These are phyloP conservation scores for Pteronotus mesoamericanus DNA, from an alignment of 2,797 vertebrate species.

Conservation along the genomic window DNA sequence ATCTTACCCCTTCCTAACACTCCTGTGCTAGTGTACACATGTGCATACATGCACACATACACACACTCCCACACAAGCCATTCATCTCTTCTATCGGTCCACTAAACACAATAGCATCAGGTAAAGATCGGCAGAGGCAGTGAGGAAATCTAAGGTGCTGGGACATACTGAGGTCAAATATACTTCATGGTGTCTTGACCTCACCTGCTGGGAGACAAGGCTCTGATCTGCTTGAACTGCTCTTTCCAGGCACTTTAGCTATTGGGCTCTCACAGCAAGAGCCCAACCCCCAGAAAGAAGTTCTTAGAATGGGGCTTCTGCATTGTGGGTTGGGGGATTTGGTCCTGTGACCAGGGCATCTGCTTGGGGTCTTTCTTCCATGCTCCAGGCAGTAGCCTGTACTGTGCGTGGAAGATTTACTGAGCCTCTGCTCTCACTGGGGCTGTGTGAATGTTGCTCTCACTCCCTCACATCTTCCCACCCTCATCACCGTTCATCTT, in stretches of 20 bases:
- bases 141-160: neutral
- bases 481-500: neutral
- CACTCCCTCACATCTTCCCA: neutral
- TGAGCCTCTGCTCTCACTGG: neutral
- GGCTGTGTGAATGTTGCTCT: fast-evolving
- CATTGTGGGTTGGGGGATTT: neutral
- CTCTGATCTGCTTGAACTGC: neutral
- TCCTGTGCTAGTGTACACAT: neutral
- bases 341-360: fast-evolving
- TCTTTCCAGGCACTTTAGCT: neutral
- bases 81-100: neutral
- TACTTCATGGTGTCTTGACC: too few relatives aligned
- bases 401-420: too few relatives aligned
- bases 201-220: neutral
- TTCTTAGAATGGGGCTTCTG: neutral
- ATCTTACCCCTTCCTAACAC: neutral
- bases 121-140: neutral
- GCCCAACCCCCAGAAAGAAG: neutral
- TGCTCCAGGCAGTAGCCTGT: too few relatives aligned
- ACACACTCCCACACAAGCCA: fast-evolving
- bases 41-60: fast-evolving
- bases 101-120: neutral
- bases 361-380: neutral
- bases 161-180: neutral
- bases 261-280: neutral